Percentiles rank a stretch among this genome's conserved stretches.
phyloP scores from a whole-genome alignment of 2,113 vertebrate genomes.

The Corapipo altera region DNA sequence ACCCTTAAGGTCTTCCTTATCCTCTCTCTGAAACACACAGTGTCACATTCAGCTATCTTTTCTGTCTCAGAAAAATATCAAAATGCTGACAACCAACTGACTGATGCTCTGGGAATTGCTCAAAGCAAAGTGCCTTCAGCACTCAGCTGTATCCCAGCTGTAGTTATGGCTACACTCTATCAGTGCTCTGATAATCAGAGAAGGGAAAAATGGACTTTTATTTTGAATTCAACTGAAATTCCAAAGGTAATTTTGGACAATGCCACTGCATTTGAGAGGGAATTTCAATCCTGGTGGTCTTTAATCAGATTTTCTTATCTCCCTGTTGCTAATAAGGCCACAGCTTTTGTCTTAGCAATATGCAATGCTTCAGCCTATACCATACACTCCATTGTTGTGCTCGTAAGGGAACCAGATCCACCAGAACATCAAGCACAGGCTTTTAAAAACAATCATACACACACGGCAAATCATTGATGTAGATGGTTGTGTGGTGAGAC shows the following conservation, averaged over 20 bases:
- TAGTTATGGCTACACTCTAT: neutral
- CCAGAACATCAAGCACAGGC: neutral
- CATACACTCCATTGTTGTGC: neutral
- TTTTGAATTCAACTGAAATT: neutral
- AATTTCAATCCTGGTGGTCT: neutral
- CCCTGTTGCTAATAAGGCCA: neutral
- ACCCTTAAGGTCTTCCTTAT: neutral
- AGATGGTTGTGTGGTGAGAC: neutral
- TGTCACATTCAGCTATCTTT: neutral
- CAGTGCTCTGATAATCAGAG: neutral
- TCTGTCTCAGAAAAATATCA: neutral
- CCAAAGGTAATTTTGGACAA: neutral
- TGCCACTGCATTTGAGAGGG: neutral
- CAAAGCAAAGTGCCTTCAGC: neutral
- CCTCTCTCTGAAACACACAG: neutral
- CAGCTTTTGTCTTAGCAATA: neutral
- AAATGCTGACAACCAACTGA: neutral
- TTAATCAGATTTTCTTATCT: neutral
- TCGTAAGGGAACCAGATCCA: neutral
- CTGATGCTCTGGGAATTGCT: neutral
- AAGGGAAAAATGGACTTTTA: neutral
- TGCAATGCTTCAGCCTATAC: neutral
- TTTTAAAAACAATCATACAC: neutral
- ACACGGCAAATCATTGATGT: neutral
- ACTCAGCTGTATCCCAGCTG: neutral